Evolutionary conservation across 2,113 vertebrate genomes (phyloP).

Genomic region (Onychorhynchus coronatus): DNA sequence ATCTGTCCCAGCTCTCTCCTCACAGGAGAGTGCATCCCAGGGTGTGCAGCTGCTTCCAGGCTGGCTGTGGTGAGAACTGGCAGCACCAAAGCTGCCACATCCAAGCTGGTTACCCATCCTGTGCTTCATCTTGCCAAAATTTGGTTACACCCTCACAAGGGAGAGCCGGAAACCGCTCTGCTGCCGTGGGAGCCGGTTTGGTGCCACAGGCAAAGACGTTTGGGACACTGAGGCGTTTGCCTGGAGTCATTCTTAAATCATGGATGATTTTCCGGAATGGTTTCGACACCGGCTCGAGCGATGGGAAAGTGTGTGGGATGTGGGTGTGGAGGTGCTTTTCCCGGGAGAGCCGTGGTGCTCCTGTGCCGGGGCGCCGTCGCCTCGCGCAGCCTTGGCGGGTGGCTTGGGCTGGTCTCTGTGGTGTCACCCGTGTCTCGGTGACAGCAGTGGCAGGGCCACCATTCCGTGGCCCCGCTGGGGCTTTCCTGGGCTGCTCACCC

Average conservation of each 20-base stretch:
- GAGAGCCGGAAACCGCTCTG: neutral
- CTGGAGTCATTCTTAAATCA: neutral
- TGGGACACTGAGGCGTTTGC: accelerated
- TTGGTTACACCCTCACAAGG: accelerated
- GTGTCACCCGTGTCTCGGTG: accelerated
- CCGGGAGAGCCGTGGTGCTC: accelerated
- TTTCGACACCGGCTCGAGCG: neutral
- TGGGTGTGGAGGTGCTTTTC: neutral
- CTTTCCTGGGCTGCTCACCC: neutral
- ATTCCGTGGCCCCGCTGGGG: neutral
- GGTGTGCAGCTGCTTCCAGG: neutral
- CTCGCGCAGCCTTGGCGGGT: accelerated
- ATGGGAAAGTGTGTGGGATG: neutral
- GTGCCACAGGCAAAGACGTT: neutral
- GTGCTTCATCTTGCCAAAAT: neutral
- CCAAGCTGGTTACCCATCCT: neutral
- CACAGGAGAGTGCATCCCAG: neutral
- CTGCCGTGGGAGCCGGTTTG: accelerated
- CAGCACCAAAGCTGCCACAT: neutral
- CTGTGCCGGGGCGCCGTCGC: accelerated
- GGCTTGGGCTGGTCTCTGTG: neutral
- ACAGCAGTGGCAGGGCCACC: neutral
- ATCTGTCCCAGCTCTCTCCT: neutral
- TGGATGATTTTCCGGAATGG: neutral
- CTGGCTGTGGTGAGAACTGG: neutral